These are phyloP conservation scores for Entomobrya proxima DNA, from an alignment of 2,888 invertebrate genomes.

Conservation along the genomic window DNA sequence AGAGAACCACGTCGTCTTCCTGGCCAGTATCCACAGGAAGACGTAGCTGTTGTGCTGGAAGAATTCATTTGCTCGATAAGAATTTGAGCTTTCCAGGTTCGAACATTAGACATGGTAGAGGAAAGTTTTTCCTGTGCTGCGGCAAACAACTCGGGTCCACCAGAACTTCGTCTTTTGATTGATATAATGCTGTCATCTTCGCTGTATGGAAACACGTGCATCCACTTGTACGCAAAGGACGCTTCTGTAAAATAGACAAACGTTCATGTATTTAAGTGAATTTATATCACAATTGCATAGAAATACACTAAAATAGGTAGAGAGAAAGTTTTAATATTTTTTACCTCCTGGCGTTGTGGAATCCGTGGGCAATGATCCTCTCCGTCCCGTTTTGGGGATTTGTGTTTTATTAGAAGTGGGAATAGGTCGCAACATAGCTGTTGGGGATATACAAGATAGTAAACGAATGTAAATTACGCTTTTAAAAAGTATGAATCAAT, in stretches of 20 bases:
- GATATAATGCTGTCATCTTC: conserved; percentile 72
- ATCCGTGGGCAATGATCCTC: conserved; percentile 74
- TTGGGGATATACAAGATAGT: background rate
- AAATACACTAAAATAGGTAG: background rate
- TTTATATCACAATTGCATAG: background rate
- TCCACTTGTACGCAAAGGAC: conserved; percentile 74
- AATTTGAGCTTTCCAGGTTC: conserved; percentile 74
- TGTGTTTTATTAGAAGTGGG: conserved; percentile 68
- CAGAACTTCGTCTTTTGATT: conserved; percentile 74
- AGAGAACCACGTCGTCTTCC: conserved; percentile 74
- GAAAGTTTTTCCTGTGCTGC: conserved; percentile 72
- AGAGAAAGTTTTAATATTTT: background rate
- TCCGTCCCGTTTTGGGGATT: conserved; percentile 71
- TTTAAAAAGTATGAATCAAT: background rate
- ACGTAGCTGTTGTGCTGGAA: conserved; percentile 58
- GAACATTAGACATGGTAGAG: conserved; percentile 61
- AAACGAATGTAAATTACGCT: background rate
- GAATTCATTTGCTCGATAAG: conserved; percentile 73
- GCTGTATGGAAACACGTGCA: conserved; percentile 74
- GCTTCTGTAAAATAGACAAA: conserved; percentile 62
- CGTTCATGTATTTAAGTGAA: background rate
- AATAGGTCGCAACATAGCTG: conserved; percentile 70
- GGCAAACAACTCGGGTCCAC: conserved; percentile 74
- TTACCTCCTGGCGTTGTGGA: conserved; percentile 63
- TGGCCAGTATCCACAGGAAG: conserved; percentile 71